Evolutionary conservation across 2,113 vertebrate genomes (phyloP).

Genomic region (Fulica atra): DNA sequence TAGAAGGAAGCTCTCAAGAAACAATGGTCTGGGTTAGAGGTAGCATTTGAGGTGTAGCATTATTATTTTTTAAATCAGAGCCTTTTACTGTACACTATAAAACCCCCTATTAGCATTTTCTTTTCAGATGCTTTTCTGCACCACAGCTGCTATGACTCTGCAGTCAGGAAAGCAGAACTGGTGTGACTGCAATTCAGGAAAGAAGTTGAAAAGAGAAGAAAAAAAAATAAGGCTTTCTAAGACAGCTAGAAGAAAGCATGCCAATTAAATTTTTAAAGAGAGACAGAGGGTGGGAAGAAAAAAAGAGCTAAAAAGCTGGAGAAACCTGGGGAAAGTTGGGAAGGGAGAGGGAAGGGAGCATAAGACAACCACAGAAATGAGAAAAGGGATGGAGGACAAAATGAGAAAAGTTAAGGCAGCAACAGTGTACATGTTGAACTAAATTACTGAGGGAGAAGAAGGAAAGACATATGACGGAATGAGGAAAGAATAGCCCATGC

Average conservation of each 20-base stretch:
- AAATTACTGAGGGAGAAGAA: background rate
- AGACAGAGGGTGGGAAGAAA: background rate
- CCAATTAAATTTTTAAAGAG: conserved; percentile 64
- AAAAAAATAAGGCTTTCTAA: conserved; percentile 56
- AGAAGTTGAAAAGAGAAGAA: conserved; percentile 55
- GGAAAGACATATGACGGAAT: background rate
- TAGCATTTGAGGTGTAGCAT: conserved; percentile 22
- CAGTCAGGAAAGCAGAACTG: conserved; percentile 69
- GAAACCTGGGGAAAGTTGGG: conserved; percentile 20
- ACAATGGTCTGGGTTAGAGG: background rate
- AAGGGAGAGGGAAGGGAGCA: background rate
- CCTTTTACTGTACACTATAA: conserved; percentile 52
- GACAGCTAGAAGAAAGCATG: conserved; percentile 62
- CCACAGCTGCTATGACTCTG: conserved; percentile 69
- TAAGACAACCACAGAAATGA: conserved; percentile 7
- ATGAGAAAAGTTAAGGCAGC: background rate
- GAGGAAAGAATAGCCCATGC: background rate
- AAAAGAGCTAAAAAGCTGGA: conserved; percentile 35
- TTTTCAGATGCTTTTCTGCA: conserved; percentile 62
- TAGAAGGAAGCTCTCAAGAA: conserved; percentile 18
- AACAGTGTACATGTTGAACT: background rate
- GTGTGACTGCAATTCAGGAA: conserved; percentile 64
- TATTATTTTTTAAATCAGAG: conserved; percentile 49
- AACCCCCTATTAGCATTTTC: conserved; percentile 65
- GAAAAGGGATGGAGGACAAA: background rate